A percentile compares a stretch with the other conserved stretches of the same genome.
These are phyloP conservation scores for Ptilorrhoa leucosticta DNA, from an alignment of 2,113 vertebrate species.

Conservation along the genomic window DNA sequence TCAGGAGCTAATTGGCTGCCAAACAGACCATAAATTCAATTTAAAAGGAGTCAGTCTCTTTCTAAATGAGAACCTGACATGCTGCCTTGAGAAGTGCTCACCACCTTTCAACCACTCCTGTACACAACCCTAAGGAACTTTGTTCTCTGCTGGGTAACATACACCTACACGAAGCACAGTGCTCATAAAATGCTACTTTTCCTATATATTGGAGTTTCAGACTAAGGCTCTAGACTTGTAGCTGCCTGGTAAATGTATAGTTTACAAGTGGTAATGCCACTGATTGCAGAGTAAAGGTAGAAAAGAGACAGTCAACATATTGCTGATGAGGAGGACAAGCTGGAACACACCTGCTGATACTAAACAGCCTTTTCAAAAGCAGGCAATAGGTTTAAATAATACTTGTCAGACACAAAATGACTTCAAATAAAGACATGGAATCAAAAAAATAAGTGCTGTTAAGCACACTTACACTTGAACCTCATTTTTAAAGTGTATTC, in stretches of 20 bases:
- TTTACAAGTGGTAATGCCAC: neutral
- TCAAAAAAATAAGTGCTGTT: neutral
- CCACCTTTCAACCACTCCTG: neutral
- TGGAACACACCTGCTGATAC: neutral
- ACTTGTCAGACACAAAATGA: neutral
- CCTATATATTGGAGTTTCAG: neutral
- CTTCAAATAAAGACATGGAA: neutral
- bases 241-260: neutral
- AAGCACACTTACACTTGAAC: neutral
- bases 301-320: neutral
- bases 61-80: neutral
- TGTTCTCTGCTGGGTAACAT: neutral
- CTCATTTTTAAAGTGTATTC: neutral
- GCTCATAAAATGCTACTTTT: neutral
- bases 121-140: neutral
- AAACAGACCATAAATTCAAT: neutral
- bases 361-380: neutral
- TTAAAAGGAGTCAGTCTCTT: neutral
- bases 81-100: neutral
- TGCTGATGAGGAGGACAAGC: neutral
- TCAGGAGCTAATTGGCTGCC: neutral
- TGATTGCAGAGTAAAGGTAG: neutral
- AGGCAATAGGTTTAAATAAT: neutral
- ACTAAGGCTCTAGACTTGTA: neutral
- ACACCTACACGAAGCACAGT: accelerated